Conservation (phyloP, 2,888 invertebrate species). For the Heliconius sara region DNA sequence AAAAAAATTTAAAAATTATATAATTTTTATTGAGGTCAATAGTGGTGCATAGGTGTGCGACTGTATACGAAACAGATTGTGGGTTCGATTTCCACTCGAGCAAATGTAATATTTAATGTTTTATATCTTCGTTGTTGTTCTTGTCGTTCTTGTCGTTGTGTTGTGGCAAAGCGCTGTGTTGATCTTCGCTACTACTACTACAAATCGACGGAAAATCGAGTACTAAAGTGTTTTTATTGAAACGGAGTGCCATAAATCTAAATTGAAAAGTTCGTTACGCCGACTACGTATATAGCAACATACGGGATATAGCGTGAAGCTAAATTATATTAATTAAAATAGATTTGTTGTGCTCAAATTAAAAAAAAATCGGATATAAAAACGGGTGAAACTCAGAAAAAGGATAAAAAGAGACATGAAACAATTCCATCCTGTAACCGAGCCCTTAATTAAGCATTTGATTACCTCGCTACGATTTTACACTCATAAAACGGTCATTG, state of each 20-base stretch:
- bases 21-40: no score
- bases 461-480: slow-evolving; percentile 1
- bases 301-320: no score
- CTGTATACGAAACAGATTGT: no score
- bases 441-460: slow-evolving; percentile 1
- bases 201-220: neutral
- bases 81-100: no score
- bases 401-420: neutral
- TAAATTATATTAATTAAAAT: neutral
- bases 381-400: neutral
- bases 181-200: neutral
- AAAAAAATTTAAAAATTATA: no score
- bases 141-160: neutral
- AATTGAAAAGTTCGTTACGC: no score
- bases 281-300: no score
- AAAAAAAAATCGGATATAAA: neutral
- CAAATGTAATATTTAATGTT: no score
- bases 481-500: neutral
- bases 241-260: no score
- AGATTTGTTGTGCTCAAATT: neutral
- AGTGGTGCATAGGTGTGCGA: no score
- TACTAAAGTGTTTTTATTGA: no score
- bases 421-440: neutral
- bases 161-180: neutral
- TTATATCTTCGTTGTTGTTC: no score